Conservation (phyloP, 2,797 vertebrate genomes). For the Petrocephalus sullivani region DNA sequence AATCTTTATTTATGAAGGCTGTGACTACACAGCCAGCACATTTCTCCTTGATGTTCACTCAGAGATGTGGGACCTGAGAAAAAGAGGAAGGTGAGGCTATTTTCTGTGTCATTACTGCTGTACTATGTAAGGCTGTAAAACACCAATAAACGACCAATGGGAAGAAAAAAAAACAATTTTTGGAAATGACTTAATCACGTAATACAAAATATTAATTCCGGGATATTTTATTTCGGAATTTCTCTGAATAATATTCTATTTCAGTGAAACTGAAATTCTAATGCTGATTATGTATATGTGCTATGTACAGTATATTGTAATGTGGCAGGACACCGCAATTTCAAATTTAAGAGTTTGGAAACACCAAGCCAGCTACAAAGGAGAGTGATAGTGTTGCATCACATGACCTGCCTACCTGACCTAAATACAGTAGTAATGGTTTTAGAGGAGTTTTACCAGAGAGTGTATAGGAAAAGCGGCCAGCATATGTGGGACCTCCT, state of each 20-base stretch:
- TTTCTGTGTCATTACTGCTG: background rate
- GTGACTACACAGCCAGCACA: conserved; percentile 36
- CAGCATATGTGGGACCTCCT: background rate
- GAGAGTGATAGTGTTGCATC: too few species aligned
- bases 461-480: background rate
- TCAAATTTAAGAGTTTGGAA: too few species aligned
- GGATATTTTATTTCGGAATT: background rate
- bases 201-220: background rate
- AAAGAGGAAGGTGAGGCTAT: background rate
- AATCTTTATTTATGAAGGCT: conserved; percentile 45
- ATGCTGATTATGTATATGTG: background rate
- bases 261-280: background rate
- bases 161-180: background rate
- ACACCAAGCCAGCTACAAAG: too few species aligned
- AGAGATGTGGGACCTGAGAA: conserved; percentile 15
- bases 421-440: background rate
- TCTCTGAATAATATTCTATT: background rate
- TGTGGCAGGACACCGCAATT: background rate
- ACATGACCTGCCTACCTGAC: too few species aligned
- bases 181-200: background rate
- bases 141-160: background rate
- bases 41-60: conserved; percentile 36
- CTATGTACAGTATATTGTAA: background rate
- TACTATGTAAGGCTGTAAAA: background rate
- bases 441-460: background rate